Evolutionary conservation across 2,113 vertebrate species (phyloP).

Genomic region (Lutjanus erythropterus): DNA sequence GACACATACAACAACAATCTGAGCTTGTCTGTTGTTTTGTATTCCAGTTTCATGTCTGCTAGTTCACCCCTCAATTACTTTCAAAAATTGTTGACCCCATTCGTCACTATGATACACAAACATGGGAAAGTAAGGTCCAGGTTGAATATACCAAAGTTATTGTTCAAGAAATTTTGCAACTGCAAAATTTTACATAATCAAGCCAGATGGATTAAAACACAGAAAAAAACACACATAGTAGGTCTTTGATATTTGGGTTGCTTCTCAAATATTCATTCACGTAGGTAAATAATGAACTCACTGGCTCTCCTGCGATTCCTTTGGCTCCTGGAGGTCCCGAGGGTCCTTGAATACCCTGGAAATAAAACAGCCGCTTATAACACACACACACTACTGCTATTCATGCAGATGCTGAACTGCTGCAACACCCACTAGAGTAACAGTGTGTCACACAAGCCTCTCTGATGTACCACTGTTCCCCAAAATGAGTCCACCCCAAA

Average conservation of each 20-base stretch:
- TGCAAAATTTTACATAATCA: not conserved
- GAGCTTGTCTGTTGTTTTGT: no score
- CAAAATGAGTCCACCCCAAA: conserved; percentile 28
- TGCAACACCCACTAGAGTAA: conserved; percentile 15
- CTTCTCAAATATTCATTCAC: not conserved
- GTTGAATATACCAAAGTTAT: no score
- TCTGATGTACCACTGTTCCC: conserved; percentile 30
- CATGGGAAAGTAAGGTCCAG: no score
- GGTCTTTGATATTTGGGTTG: not conserved
- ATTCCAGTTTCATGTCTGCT: no score
- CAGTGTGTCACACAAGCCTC: not conserved
- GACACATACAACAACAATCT: no score
- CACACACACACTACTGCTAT: conserved; percentile 8
- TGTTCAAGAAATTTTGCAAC: not conserved
- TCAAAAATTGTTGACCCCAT: no score
- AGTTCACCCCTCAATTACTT: no score
- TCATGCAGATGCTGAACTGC: conserved; percentile 17
- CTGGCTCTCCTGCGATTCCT: conserved; percentile 92
- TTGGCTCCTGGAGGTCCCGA: conserved; percentile 93
- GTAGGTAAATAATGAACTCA: conserved; percentile 72
- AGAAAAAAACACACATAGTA: not conserved
- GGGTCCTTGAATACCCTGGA: conserved; percentile 91
- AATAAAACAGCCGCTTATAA: conserved; percentile 58
- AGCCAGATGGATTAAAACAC: not conserved
- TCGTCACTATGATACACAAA: no score